phyloP scores from a whole-genome alignment of 2,113 vertebrate species.

The Riparia riparia region DNA sequence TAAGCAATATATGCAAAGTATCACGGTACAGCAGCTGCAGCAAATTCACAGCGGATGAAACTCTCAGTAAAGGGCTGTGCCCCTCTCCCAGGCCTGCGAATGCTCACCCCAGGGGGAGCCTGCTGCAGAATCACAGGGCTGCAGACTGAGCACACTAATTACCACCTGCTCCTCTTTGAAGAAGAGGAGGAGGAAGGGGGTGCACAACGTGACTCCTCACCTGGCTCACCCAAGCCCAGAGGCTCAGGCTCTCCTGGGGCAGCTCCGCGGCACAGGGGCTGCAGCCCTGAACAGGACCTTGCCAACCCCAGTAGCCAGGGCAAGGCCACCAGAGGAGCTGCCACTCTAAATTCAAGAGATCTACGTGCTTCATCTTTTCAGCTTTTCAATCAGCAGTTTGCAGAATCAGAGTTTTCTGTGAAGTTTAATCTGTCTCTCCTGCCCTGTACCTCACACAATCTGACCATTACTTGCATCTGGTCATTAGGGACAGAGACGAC shows the following conservation, averaged over 20 bases:
- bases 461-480: neutral
- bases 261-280: neutral
- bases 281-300: neutral
- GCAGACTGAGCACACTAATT: neutral
- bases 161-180: neutral
- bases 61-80: neutral
- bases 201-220: rapidly evolving
- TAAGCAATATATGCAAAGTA: neutral
- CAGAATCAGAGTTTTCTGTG: neutral
- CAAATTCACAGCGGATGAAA: neutral
- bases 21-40: neutral
- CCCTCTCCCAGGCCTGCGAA: neutral
- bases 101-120: neutral
- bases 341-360: neutral
- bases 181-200: neutral
- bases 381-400: neutral
- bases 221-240: neutral
- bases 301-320: neutral
- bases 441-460: neutral
- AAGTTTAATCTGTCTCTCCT: neutral
- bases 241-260: neutral
- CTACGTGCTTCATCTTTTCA: neutral
- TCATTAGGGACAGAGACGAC: neutral
- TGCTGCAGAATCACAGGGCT: neutral
- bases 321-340: neutral